phyloP scores from a whole-genome alignment of 1,140 invertebrate genomes.

The Platyscapa corneri region DNA sequence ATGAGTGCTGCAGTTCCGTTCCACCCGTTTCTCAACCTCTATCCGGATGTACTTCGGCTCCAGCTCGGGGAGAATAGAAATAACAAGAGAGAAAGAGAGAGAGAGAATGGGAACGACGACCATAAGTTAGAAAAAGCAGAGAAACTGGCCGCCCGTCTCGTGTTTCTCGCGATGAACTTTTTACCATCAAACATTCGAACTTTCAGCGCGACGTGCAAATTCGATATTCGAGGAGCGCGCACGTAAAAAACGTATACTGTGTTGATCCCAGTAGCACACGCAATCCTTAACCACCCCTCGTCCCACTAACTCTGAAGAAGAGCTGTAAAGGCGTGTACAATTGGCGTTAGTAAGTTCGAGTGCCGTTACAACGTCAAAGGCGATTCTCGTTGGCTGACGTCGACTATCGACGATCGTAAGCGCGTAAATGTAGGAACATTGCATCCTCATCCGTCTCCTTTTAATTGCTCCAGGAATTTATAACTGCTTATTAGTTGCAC shows the following conservation, averaged over 20 bases:
- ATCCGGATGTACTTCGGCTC: neutral
- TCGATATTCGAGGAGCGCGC: neutral
- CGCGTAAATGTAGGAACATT: neutral
- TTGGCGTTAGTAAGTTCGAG: neutral
- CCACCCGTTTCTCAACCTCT: neutral
- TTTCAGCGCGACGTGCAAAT: neutral
- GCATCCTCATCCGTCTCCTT: neutral
- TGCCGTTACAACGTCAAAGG: neutral
- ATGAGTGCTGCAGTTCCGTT: slow-evolving; percentile 16
- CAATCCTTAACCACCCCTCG: neutral
- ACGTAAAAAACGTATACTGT: neutral
- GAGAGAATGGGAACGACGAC: slow-evolving; percentile 47
- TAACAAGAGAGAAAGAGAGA: neutral
- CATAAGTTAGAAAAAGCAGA: neutral
- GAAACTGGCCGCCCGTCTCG: neutral
- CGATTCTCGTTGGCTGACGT: neutral
- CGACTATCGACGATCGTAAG: neutral
- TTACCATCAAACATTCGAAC: neutral
- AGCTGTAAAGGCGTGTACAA: neutral
- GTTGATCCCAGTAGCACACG: neutral
- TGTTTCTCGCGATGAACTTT: slow-evolving; percentile 1
- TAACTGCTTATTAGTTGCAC: neutral
- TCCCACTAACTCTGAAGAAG: neutral
- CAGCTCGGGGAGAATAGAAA: slow-evolving; percentile 45
- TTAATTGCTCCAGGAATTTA: neutral